Evolutionary conservation across 2,888 invertebrate species (phyloP), one percentile per base, ranked within the genome.

Genomic region (Marronus borbonicus): DNA sequence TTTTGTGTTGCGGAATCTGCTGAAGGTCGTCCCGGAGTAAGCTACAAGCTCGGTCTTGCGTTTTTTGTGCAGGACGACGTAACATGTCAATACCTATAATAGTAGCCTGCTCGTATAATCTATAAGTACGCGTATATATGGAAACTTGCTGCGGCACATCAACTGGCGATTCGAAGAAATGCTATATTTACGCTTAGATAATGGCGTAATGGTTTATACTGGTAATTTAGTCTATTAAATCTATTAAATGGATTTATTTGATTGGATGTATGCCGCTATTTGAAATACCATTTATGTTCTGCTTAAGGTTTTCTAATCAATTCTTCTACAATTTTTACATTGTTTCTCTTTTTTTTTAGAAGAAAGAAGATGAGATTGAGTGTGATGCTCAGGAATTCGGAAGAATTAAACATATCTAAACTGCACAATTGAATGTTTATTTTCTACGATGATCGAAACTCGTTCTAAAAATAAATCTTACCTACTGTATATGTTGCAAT

Each of bases 401-500:
- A 44, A 44, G 44, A 44, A 2, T 44, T 44, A 44, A 12, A 44
- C 44, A 44, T 8, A 2, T 44, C 8, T 24, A 24, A 24, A 2
- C 2, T 24, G 24, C 12, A 44, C 24, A n/a, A 12, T 3, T 62
- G 31, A 62, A 31, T 31, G 14, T 10, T 14, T 62, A 12, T 3
- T 31, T 62, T 62, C 8, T 62, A 31, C 14, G 24, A n/a, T 12
- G 24, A 31, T 62, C 31, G 24, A 50, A 50, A 68, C n/a, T 50
- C 49, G 68, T 68, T 68, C 50, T 68, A 44, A 68, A 68, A 68
- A 68, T 68, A 68, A 50, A 68, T 24, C 28, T 68, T 50, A 68
- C 49, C 68, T 12, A 50, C 12, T 50, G 20, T 8, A 24, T 49
- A 68, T 58, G 20, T 44, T 68, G 50, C 49, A 49, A 68, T 36